Evolutionary conservation across 2,888 invertebrate genomes (phyloP), one percentile per base, ranked within the genome.

Genomic region (Tipula confusa): DNA sequence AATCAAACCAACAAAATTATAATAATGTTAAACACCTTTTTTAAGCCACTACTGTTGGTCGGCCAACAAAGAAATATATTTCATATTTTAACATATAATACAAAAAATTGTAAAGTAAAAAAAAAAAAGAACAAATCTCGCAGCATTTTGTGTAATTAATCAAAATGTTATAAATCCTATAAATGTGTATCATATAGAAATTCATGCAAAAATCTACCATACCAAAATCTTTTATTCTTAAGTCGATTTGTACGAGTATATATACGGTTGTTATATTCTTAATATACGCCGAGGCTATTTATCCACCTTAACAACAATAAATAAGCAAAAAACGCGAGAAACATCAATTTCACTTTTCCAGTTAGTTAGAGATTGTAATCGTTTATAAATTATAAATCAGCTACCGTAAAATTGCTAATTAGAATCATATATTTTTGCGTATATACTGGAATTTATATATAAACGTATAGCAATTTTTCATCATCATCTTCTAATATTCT

Each of bases 341-440:
- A 64, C 64, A 64, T 64, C 64, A 64, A 64, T 64, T 64, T 64
- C 64, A 24, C 64, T 64, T 64, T 64, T 24, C 64, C 24, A 64
- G 64, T 64, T 64, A 64, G 64, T 64, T 24, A 64, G n/a, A 64
- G 64, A 64, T 64, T 64, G 18, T 64, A 64, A 64, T 64, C 64
- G 64, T 64, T 15, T 15, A 43, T 43, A 64, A 64, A 64, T 64
- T 64, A 64, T 64, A 24, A 64, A 64, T 18, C 64, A 9, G 64
- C 64, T 64, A 64, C 64, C 64, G 64, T 64, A 64, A 64, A 64
- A 64, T 64, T 64, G 64, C 64, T 64, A 64, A 64, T 64, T 64
- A 64, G 64, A 64, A 64, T 24, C 24, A 64, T 64, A 64, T 1
- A 64, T 64, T 64, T 64, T 64, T 36, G 11, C 43, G 13, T 64